Percentiles rank a stretch among this genome's conserved stretches.
phyloP scores from a whole-genome alignment of 2,888 invertebrate species.

The Camptogramma bilineatum region DNA sequence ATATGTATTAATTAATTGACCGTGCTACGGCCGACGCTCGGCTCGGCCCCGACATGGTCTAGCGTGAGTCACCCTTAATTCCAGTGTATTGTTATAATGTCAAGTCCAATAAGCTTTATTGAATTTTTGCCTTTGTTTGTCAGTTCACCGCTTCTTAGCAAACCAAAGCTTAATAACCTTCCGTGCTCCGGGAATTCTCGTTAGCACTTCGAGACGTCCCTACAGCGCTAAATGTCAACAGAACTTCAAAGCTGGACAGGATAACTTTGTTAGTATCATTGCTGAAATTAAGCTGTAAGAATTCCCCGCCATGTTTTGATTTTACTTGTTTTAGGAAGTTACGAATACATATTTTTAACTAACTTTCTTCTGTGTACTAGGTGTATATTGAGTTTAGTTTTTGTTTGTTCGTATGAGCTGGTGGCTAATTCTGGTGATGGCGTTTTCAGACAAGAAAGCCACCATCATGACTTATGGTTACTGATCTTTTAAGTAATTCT shows the following conservation, averaged over 20 bases:
- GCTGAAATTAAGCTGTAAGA: conserved; percentile 48
- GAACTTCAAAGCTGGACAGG: conserved; percentile 46
- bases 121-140: background rate
- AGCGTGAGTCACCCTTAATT: too few relatives aligned
- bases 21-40: too few relatives aligned
- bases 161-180: conserved; percentile 26
- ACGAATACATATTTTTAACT: conserved; percentile 11
- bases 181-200: conserved; percentile 34
- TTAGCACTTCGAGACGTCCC: conserved; percentile 39
- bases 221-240: conserved; percentile 51
- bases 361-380: too few relatives aligned
- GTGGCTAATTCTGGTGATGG: too few relatives aligned
- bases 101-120: background rate
- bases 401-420: too few relatives aligned
- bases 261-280: conserved; percentile 55
- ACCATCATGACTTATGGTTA: too few relatives aligned
- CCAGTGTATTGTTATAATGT: too few relatives aligned
- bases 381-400: too few relatives aligned
- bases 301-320: conserved; percentile 29
- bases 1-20: too few relatives aligned
- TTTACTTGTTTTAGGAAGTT: conserved; percentile 26
- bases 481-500: too few relatives aligned
- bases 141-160: conserved; percentile 5
- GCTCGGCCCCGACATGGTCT: too few relatives aligned
- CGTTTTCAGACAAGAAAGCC: too few relatives aligned